phyloP scores from a whole-genome alignment of 2,797 vertebrate genomes.

The Crocodylus rhombifer region DNA sequence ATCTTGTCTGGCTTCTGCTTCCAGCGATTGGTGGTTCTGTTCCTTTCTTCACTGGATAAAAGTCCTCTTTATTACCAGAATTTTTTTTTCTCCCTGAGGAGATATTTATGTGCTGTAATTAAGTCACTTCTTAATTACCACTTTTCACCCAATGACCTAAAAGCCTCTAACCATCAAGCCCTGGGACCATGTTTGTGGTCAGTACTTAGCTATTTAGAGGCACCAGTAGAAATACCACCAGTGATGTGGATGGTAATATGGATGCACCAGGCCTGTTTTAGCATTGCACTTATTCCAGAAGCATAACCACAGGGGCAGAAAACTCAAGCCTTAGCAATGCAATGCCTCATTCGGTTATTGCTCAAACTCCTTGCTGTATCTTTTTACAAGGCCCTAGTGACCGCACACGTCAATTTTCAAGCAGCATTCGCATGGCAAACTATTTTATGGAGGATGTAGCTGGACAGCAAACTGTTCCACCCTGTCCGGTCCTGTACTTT shows the following conservation, averaged over 20 bases:
- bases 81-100: not conserved
- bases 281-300: conserved; percentile 47
- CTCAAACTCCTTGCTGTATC: conserved; percentile 23
- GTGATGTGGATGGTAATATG: conserved; percentile 22
- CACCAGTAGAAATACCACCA: not conserved
- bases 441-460: not conserved
- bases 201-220: not conserved
- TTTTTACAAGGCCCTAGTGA: not conserved
- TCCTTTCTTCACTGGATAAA: not conserved
- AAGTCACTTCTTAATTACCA: not conserved
- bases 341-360: conserved; percentile 17
- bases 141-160: not conserved
- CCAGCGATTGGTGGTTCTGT: not conserved
- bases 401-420: not conserved
- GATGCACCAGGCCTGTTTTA: conserved; percentile 21
- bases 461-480: not conserved
- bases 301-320: conserved; percentile 40
- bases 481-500: not conserved
- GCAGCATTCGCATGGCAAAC: not conserved
- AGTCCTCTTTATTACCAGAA: not conserved
- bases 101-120: not conserved
- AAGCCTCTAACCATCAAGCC: not conserved
- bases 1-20: not conserved
- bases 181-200: no score
- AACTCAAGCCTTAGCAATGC: conserved; percentile 37